These are phyloP conservation scores for Alosa sapidissima DNA, from an alignment of 2,797 vertebrate genomes.

Conservation along the genomic window DNA sequence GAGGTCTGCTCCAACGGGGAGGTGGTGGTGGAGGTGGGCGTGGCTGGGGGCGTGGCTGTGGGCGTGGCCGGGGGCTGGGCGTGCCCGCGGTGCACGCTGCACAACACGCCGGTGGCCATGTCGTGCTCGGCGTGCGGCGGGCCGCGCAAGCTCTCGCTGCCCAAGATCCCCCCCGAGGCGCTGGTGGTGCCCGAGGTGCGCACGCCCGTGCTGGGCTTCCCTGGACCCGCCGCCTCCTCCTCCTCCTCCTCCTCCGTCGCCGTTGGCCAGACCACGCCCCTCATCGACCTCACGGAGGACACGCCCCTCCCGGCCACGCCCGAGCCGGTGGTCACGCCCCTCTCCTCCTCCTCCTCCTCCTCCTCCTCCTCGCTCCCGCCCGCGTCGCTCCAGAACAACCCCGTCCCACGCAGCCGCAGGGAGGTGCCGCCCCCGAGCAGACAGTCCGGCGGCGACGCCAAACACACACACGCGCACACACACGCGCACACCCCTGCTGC, in stretches of 20 bases:
- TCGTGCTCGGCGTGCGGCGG: conserved; percentile 95
- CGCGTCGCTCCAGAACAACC: conserved; percentile 91
- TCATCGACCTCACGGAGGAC: conserved; percentile 77
- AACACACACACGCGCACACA: conserved; percentile 53
- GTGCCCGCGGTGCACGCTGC: conserved; percentile 92
- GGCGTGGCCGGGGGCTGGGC: conserved; percentile 77
- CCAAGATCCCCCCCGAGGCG: conserved; percentile 94
- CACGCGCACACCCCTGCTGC: conserved; percentile 66
- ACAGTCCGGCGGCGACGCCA: conserved; percentile 70
- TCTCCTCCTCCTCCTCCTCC: conserved; percentile 46
- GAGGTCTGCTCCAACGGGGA: conserved; percentile 40
- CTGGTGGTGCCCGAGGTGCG: conserved; percentile 92
- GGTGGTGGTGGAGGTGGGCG: conserved; percentile 39
- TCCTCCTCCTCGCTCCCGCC: conserved; percentile 66
- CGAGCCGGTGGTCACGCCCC: conserved; percentile 56
- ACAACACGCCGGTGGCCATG: conserved; percentile 88
- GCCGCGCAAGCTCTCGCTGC: conserved; percentile 91
- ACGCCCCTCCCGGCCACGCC: conserved; percentile 64
- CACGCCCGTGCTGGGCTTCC: conserved; percentile 79
- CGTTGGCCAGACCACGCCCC: conserved; percentile 45
- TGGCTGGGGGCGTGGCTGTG: conserved; percentile 31
- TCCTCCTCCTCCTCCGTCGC: neutral
- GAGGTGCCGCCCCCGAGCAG: conserved; percentile 85
- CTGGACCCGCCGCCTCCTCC: conserved; percentile 55
- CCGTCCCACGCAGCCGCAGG: conserved; percentile 91